phyloP scores from a whole-genome alignment of 2,797 vertebrate genomes.

The Vireo griseus region DNA sequence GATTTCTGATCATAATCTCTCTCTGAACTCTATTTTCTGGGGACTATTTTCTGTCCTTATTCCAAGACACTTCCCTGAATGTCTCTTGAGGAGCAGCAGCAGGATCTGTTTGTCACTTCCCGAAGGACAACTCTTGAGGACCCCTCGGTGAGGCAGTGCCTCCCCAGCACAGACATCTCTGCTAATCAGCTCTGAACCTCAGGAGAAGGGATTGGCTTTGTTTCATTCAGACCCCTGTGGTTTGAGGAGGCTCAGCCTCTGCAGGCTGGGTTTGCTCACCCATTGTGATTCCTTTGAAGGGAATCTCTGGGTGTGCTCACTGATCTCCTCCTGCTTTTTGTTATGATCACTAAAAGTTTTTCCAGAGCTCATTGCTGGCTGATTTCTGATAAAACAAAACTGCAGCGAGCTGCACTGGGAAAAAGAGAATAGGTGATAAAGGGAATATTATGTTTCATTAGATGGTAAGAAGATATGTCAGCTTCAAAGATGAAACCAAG shows the following conservation, averaged over 20 bases:
- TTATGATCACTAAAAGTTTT: not conserved
- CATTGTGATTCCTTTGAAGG: not conserved
- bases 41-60: not conserved
- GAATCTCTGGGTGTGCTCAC: not conserved
- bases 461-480: not conserved
- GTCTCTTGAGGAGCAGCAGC: not conserved
- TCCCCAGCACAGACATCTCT: not conserved
- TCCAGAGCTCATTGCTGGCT: not conserved
- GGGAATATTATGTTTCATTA: slow-evolving; percentile 27
- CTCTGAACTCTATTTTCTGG: not conserved
- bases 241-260: not conserved
- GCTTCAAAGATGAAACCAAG: slow-evolving; percentile 37
- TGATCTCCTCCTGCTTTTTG: slow-evolving; percentile 2
- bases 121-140: not conserved
- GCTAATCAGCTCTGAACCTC: not conserved
- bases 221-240: not conserved
- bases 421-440: slow-evolving; percentile 47
- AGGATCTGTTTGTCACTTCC: not conserved
- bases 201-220: not conserved
- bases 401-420: not conserved
- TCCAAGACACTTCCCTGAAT: not conserved
- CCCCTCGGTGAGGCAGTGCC: not conserved
- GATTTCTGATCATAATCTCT: not conserved
- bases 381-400: slow-evolving; percentile 41
- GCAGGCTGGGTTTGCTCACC: not conserved